Evolutionary conservation across 2,797 vertebrate species (phyloP).

Genomic region (Coracias cyanogaster): DNA sequence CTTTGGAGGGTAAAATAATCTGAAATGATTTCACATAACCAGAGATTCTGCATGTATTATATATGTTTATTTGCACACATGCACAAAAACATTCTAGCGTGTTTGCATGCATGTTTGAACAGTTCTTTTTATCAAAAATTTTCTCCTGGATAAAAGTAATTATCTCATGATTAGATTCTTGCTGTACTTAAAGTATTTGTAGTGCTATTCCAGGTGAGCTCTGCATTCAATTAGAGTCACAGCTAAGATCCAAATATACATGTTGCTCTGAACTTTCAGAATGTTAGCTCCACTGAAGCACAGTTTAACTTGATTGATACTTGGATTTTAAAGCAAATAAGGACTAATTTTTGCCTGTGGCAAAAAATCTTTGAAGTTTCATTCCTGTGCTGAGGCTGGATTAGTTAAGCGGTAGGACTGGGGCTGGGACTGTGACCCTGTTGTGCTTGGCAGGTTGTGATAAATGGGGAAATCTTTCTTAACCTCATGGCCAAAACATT

Average conservation of each 20-base stretch:
- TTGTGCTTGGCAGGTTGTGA: constrained; percentile 79
- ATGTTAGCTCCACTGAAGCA: constrained; percentile 3
- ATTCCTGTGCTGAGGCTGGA: constrained; percentile 52
- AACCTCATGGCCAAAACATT: constrained; percentile 78
- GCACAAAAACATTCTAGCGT: neutral
- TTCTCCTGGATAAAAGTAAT: neutral
- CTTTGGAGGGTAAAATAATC: neutral
- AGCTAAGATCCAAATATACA: constrained; percentile 9
- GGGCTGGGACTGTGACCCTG: constrained; percentile 68
- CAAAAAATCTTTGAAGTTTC: constrained; percentile 78
- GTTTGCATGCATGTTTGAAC: neutral
- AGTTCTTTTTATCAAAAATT: neutral
- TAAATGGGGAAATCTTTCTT: constrained; percentile 78
- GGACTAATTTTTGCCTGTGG: constrained; percentile 73
- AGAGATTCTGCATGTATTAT: neutral
- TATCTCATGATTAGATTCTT: neutral
- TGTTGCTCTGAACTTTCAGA: neutral
- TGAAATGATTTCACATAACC: neutral
- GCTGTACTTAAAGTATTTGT: neutral
- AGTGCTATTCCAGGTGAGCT: neutral
- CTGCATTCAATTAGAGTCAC: constrained; percentile 33
- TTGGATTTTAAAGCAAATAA: constrained; percentile 72
- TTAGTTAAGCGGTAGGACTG: constrained; percentile 67
- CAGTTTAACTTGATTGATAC: constrained; percentile 72
- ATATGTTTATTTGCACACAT: neutral